Evolutionary conservation across 2,797 vertebrate species (phyloP), one percentile per base, ranked within the genome.

Genomic region (Paramormyrops hopkinsi): DNA sequence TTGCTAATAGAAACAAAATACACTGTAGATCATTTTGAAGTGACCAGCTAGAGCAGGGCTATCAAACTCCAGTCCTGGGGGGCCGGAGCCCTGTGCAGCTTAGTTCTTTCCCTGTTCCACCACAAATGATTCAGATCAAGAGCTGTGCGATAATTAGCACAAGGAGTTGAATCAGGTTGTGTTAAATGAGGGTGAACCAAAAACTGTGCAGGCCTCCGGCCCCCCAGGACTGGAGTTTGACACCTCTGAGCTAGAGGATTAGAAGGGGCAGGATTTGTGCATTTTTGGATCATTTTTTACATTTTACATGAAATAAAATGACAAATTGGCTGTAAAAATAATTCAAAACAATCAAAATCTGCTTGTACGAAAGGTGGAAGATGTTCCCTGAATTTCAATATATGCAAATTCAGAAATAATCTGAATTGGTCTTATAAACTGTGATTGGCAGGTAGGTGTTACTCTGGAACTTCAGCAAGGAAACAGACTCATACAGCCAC

Each of bases 371-470:
- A 65, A 88, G 87, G n/a, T 29, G 51, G 33, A 65, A 41, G 56
- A 29, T 56, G 87, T 44, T 88, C 87, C 56, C 56, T 88, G 87
- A 88, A 88, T 65, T 88, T 65, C n/a, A 88, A 50, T 69, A 69
- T 88, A 44, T 44, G 33, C 89, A 87, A 37, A 41, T 56, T 89
- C 65, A 51, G 88, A 51, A 83, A 41, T 56, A 44, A 88, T 73
- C 22, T 50, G 46, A 76, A 50, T 53, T 25, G 22, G 17, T 12
- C 14, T 54, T 22, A 54, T 73, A 76, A 76, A 50, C 29, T 76
- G 29, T 89, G 33, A 87, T 89, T 89, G 85, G 89, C 85, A 76
- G 85, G 84, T 79, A 65, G 48, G 44, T 89, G 41, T 22, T 87
- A 89, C 62, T 69, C 62, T 65, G 41, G 73, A 56, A 54, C 29